Evolutionary conservation across 1,140 invertebrate species (phyloP), one percentile per base, ranked within the genome.

Genomic region (Drosophila subpulchrella): DNA sequence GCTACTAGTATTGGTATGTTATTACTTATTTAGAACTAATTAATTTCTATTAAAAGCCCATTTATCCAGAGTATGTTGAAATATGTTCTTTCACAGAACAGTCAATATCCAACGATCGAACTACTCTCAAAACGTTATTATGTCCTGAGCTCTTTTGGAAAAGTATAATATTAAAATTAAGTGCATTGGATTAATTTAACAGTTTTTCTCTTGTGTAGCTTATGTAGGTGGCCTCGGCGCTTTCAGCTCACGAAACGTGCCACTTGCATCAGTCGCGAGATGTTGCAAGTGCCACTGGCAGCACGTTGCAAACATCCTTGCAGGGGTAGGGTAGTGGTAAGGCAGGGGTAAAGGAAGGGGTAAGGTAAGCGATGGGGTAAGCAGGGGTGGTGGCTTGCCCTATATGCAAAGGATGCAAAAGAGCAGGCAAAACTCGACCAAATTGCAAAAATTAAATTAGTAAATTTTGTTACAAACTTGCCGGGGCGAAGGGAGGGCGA

Each of bases 401-500:
- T 61, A 54, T 53, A 77, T 77, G 74, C 74, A 77, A 77, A 68
- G 73, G 68, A 53, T 54, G 56, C 66, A 55, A 59, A 30, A 57
- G 62, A 50, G 56, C 63, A 50, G 20, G 46, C 54, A 56, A 81
- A 81, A 81, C 78, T 72, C 65, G 60, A 65, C 83, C 66, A 85
- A 81, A 81, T 75, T 62, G 79, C 79, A 72, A 77, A 79, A 86
- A 86, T 86, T 86, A 88, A 86, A 86, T 86, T 86, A 86, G 83
- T 79, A 83, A 83, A 86, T 86, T 86, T 83, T 72, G 83, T 88
- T 76, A 73, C 75, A 86, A 88, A 83, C 61, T 86, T 86, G 75
- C 59, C 10, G 17, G 8, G 17, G 42, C 36, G 47, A 41, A 47
- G 61, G 59, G 30, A 50, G 65, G n/a, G 47, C 20, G 38, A 15